A percentile compares a stretch with the other conserved stretches of the same genome.
Evolutionary conservation across 2,113 vertebrate genomes (phyloP).

Genomic region (Spea bombifrons): DNA sequence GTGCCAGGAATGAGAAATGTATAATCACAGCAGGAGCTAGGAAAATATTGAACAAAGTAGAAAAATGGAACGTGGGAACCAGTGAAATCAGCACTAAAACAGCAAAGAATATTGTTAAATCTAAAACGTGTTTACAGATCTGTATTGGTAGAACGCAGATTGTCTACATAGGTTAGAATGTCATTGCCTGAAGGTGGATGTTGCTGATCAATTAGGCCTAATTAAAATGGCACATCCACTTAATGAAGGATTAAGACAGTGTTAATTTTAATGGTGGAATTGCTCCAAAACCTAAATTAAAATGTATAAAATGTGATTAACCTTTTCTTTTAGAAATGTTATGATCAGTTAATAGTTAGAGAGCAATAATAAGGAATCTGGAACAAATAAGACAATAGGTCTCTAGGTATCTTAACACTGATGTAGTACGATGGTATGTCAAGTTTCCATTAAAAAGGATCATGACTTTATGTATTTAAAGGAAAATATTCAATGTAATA

Average conservation of each 20-base stretch:
- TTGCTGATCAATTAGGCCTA: slow-evolving; percentile 24
- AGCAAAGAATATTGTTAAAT: neutral
- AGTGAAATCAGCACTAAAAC: neutral
- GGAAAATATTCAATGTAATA: no score
- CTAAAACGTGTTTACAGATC: neutral
- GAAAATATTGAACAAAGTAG: neutral
- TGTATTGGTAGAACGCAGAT: neutral
- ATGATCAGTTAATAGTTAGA: no score
- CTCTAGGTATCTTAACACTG: no score
- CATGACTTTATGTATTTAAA: no score
- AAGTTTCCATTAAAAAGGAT: no score
- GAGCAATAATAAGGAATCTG: no score
- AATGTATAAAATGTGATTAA: no score
- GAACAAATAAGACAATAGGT: no score
- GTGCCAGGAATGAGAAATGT: neutral
- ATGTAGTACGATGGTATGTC: no score
- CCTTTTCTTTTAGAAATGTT: no score
- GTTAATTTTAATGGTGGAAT: slow-evolving; percentile 17
- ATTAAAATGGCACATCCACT: slow-evolving; percentile 23
- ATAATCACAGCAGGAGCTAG: neutral
- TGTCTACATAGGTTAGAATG: slow-evolving; percentile 19
- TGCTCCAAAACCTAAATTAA: neutral
- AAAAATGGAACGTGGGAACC: slow-evolving; percentile 1
- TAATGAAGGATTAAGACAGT: slow-evolving; percentile 4
- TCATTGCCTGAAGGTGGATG: slow-evolving; percentile 10